These are phyloP conservation scores for Sapayoa aenigma DNA, from an alignment of 2,113 vertebrate species.

Conservation along the genomic window DNA sequence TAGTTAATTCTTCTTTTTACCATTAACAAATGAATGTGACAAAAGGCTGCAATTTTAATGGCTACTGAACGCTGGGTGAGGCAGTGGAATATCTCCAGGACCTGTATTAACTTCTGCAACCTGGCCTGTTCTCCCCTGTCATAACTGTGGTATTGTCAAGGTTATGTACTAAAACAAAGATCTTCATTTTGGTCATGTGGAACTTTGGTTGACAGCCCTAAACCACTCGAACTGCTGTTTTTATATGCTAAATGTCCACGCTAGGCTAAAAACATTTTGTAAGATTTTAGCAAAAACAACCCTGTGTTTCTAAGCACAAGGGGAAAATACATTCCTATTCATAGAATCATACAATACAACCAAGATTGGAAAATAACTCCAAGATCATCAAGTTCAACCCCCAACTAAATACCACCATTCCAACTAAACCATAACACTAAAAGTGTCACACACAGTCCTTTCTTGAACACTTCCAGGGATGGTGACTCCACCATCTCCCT, in stretches of 20 bases:
- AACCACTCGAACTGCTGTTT: not conserved
- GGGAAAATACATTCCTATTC: not conserved
- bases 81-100: not conserved
- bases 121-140: not conserved
- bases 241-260: not conserved
- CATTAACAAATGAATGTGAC: not conserved
- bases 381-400: not conserved
- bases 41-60: not conserved
- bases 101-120: not conserved
- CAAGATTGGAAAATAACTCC: not conserved
- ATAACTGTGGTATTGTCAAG: not conserved
- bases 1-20: not conserved
- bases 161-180: not conserved
- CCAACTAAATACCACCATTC: not conserved
- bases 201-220: not conserved
- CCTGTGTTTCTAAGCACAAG: not conserved
- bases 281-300: not conserved
- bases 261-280: not conserved
- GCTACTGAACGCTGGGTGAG: not conserved
- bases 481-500: not conserved
- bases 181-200: not conserved
- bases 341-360: not conserved
- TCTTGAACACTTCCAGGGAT: not conserved
- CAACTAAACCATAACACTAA: not conserved
- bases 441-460: too few species aligned